Base-by-base conservation (phyloP, 2,797 vertebrate genomes). In the Aeoliscus strigatus region DNA sequence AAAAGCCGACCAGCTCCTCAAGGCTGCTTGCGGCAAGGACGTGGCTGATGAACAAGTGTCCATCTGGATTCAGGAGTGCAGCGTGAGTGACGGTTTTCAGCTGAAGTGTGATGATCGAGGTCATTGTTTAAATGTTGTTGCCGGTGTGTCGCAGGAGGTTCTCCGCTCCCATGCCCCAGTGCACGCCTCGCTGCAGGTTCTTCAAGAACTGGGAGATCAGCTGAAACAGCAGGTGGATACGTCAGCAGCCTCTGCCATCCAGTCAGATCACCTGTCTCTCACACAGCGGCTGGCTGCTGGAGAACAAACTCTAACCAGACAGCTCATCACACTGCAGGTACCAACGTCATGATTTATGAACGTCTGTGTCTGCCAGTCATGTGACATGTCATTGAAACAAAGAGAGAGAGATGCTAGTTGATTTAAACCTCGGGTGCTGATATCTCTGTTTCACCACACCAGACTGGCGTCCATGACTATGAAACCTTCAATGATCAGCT, bases 141-240 rank as follows among this genome's bases (percentile, higher is more conserved):
- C 0, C 52, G 6, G 4, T 68, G 46, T 58, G 10, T 60, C 26
- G 1, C 56, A 99, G 96, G 93, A 91, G 27, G 63, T 94, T 32
- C 86, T 96, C 33, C 77, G 60, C 4, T 78, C 82, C 12, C 85
- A 94, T 40, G 85, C 73, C 56, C 70, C 87, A 0, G 73, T 88
- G 0, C 90, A 89, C 60, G 89, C 90, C 17, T 92, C 91, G 3
- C 78, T 98, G 17, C 80, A 89, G 42, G 83, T 92, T 56, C 92
- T 98, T 30, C 86, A 79, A 1, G 90, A 94, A 38, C 76, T 96
- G 25, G 94, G 92, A 39, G 92, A 95, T 23, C 91, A 98, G 65
- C 89, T 99, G 27, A 94, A 91, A 63, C 87, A 88, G 56, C 94
- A 94, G 60, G 93, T 98, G 65, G 94, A 97, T 26, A 77, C 88